Evolutionary conservation across 2,888 invertebrate species (phyloP).

Genomic region (Drosophila barbarae): DNA sequence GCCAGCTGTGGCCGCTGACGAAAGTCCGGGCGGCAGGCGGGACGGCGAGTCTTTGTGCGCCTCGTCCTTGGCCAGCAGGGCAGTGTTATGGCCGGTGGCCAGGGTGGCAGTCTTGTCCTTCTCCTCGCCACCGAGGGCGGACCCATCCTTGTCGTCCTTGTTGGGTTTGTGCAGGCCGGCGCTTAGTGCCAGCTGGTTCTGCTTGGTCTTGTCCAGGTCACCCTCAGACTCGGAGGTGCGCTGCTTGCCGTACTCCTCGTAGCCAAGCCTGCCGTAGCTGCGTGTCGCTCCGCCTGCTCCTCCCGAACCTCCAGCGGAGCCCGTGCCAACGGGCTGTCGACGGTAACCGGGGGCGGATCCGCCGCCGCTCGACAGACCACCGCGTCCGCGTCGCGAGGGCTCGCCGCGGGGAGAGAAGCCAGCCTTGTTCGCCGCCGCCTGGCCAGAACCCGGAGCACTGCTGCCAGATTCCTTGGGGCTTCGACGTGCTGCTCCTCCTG

Average conservation of each 20-base stretch:
- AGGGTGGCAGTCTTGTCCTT: constrained; percentile 68
- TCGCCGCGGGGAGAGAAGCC: constrained; percentile 93
- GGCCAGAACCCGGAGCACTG: constrained; percentile 44
- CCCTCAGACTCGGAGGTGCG: constrained; percentile 76
- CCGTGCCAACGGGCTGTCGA: constrained; percentile 76
- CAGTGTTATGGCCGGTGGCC: constrained; percentile 62
- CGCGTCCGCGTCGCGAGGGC: constrained; percentile 91
- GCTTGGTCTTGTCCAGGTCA: constrained; percentile 85
- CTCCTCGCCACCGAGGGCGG: constrained; percentile 50
- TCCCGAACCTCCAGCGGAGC: constrained; percentile 15
- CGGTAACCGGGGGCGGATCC: constrained; percentile 70
- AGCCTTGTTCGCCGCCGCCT: constrained; percentile 80
- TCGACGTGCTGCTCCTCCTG: constrained; percentile 79
- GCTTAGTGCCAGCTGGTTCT: constrained; percentile 84
- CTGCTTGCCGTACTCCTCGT: constrained; percentile 72
- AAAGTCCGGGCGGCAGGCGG: constrained; percentile 61
- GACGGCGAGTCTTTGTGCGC: constrained; percentile 23
- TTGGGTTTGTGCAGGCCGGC: constrained; percentile 82
- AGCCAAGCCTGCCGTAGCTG: constrained; percentile 67
- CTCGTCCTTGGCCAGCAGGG: constrained; percentile 66
- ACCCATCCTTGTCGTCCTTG: constrained; percentile 59
- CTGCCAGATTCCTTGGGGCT: constrained; percentile 78
- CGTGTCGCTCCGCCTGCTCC: constrained; percentile 43
- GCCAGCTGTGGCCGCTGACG: constrained; percentile 24
- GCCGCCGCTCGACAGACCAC: constrained; percentile 78